phyloP scores from a whole-genome alignment of 2,797 vertebrate species.

The Pteropus rufus region DNA sequence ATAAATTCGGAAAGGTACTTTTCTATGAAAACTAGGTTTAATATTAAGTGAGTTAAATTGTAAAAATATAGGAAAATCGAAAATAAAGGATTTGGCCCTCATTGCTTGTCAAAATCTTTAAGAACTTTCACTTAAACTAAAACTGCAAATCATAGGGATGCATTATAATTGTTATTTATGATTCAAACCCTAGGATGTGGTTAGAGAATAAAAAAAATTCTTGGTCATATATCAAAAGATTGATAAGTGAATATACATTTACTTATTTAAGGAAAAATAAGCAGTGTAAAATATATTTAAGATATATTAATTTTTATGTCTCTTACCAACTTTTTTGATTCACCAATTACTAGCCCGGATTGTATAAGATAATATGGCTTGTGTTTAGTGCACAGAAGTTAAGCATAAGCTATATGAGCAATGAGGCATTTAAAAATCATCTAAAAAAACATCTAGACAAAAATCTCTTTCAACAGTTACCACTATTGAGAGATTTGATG shows the following conservation, averaged over 20 bases:
- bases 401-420: background rate
- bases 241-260: background rate
- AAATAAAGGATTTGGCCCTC: background rate
- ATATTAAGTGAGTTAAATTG: background rate
- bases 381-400: background rate
- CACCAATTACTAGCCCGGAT: background rate
- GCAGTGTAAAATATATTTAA: background rate
- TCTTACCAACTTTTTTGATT: background rate
- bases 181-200: background rate
- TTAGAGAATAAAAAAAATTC: background rate
- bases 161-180: background rate
- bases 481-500: background rate
- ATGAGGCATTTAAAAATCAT: background rate
- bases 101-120: background rate
- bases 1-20: background rate
- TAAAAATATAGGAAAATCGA: background rate
- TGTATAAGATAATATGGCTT: background rate
- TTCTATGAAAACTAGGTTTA: background rate
- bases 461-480: background rate
- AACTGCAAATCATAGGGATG: background rate
- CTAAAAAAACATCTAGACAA: background rate
- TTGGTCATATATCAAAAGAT: background rate
- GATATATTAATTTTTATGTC: background rate
- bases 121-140: background rate
- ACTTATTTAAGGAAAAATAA: constrained; percentile 3